A percentile compares a stretch with the other conserved stretches of the same genome.
These are phyloP conservation scores for Drosophila kanapiae DNA, from an alignment of 1,140 invertebrate species.

Conservation along the genomic window DNA sequence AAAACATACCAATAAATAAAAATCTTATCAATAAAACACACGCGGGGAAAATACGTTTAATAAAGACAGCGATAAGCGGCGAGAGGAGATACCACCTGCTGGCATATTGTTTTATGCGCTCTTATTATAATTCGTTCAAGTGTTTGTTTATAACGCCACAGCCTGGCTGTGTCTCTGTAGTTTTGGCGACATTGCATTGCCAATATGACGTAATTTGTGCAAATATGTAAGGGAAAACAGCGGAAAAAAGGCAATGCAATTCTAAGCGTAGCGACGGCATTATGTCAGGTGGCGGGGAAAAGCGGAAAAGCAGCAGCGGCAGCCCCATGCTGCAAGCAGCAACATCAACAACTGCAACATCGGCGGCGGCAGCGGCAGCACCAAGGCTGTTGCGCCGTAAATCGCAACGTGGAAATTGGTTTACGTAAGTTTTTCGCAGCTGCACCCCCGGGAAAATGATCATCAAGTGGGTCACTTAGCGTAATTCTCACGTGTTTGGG, in stretches of 20 bases:
- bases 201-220: conserved; percentile 75
- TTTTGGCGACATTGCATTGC: conserved; percentile 67
- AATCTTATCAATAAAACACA: conserved; percentile 40
- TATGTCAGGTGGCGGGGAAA: conserved; percentile 64
- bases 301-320: conserved; percentile 47
- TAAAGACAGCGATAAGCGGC: conserved; percentile 1
- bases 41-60: conserved; percentile 8
- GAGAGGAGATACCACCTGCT: neutral
- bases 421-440: conserved; percentile 80
- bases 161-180: conserved; percentile 15
- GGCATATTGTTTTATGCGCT: neutral
- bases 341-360: conserved; percentile 32
- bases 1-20: conserved; percentile 5
- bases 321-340: conserved; percentile 41
- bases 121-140: conserved; percentile 11
- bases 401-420: conserved; percentile 84
- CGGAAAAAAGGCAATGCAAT: conserved; percentile 60
- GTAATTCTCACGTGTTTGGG: conserved; percentile 44
- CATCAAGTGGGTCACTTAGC: conserved; percentile 36
- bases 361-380: conserved; percentile 29
- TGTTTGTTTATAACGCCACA: conserved; percentile 34
- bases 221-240: conserved; percentile 44
- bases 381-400: conserved; percentile 67
- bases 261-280: conserved; percentile 46
- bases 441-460: conserved; percentile 38